Conservation (phyloP, 2,888 invertebrate genomes). For the Siphlonurus alternatus region DNA sequence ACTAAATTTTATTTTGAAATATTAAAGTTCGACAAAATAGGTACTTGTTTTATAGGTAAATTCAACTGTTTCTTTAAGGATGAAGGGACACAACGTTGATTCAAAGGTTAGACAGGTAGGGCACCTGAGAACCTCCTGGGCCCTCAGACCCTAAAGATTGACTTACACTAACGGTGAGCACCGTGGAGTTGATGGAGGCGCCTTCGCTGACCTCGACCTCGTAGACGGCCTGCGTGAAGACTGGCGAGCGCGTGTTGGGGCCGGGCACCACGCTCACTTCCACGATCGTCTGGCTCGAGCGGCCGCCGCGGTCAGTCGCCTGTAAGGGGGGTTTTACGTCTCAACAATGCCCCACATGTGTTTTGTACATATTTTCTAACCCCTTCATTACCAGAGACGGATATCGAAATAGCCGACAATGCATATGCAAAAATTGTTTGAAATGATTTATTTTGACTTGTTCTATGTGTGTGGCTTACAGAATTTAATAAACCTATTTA, state of each 20-base stretch:
- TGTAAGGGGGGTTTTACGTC: too few relatives aligned
- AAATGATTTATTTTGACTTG: constrained; percentile 3
- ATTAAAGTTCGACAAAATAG: too few relatives aligned
- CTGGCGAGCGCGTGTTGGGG: constrained; percentile 62
- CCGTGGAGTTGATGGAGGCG: constrained; percentile 71
- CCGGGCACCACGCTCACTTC: constrained; percentile 73
- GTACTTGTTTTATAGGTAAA: too few relatives aligned
- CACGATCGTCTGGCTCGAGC: constrained; percentile 69
- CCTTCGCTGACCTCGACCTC: constrained; percentile 81
- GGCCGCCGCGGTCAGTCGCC: constrained; percentile 58
- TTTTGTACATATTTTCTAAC: neutral
- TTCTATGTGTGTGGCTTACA: too few relatives aligned
- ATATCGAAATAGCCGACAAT: too few relatives aligned
- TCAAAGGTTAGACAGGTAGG: neutral
- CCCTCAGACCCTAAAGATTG: neutral
- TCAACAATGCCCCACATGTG: neutral
- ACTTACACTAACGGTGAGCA: constrained; percentile 54
- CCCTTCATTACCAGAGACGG: too few relatives aligned
- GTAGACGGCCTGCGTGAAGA: constrained; percentile 65
- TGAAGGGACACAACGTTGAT: too few relatives aligned
- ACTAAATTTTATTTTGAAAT: too few relatives aligned
- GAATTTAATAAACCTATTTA: too few relatives aligned
- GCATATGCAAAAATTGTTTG: too few relatives aligned
- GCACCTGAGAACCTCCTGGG: neutral
- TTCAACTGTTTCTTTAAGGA: too few relatives aligned